A percentile compares a stretch with the other conserved stretches of the same genome.
Conservation (phyloP, 2,797 vertebrate genomes). For the Schizopygopsis malacanthus region DNA sequence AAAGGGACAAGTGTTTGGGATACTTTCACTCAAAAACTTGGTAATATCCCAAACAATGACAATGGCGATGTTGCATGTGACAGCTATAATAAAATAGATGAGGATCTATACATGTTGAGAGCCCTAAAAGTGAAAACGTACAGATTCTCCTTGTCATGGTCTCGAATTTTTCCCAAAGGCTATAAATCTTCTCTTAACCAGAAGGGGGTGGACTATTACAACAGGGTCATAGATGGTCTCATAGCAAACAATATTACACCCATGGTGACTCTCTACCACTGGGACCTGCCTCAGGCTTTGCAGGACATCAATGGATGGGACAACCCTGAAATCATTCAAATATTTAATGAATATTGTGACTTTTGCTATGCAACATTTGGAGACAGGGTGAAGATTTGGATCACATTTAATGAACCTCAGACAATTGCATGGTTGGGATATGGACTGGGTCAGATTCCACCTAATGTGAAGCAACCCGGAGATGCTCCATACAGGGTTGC, state of each 20-base stretch:
- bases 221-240: constrained; percentile 85
- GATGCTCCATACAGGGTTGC: constrained; percentile 82
- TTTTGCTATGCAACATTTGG: constrained; percentile 93
- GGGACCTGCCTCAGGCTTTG: constrained; percentile 93
- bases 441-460: constrained; percentile 81
- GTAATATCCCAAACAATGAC: constrained; percentile 73
- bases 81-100: constrained; percentile 87
- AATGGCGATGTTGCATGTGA: constrained; percentile 88
- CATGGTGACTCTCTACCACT: constrained; percentile 90
- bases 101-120: constrained; percentile 88
- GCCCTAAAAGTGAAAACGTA: constrained; percentile 87
- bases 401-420: constrained; percentile 88
- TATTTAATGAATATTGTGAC: constrained; percentile 89
- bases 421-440: constrained; percentile 84
- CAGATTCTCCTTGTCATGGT: constrained; percentile 92
- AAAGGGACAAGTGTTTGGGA: constrained; percentile 95
- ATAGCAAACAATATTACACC: constrained; percentile 82
- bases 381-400: constrained; percentile 95
- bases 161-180: constrained; percentile 91
- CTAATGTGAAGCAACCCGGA: constrained; percentile 79
- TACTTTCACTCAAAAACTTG: constrained; percentile 82
- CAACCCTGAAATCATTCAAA: constrained; percentile 74
- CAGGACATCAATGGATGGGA: constrained; percentile 89
- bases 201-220: constrained; percentile 89
- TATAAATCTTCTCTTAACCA: constrained; percentile 79